These are phyloP conservation scores for Phasia obesa DNA, from an alignment of 2,888 invertebrate genomes.

Conservation along the genomic window DNA sequence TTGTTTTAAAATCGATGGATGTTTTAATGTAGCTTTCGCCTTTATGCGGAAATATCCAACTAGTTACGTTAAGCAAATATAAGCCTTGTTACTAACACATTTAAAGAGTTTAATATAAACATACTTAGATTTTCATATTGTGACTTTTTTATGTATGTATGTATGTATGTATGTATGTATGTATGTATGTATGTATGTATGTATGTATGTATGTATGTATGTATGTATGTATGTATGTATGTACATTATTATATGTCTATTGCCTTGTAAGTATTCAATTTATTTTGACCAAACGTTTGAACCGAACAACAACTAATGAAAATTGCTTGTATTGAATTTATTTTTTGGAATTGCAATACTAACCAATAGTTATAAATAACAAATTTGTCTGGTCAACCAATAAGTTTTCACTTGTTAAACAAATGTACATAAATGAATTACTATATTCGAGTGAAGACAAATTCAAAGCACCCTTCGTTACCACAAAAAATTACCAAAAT, in stretches of 20 bases:
- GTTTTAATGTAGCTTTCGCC: too few relatives aligned
- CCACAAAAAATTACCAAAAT: too few relatives aligned
- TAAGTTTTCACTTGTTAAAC: constrained; percentile 19
- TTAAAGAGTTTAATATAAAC: too few relatives aligned
- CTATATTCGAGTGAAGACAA: background rate
- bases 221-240: too few relatives aligned
- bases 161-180: too few relatives aligned
- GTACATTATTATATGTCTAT: background rate
- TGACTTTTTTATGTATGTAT: too few relatives aligned
- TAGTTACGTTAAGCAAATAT: too few relatives aligned
- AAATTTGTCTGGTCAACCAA: constrained; percentile 30
- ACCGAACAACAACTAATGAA: background rate
- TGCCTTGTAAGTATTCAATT: constrained; percentile 9
- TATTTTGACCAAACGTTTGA: background rate
- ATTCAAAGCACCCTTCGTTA: background rate
- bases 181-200: too few relatives aligned
- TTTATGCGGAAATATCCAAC: too few relatives aligned
- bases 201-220: too few relatives aligned
- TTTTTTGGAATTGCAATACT: background rate
- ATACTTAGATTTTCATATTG: background rate
- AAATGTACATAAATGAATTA: background rate
- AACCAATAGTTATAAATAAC: constrained; percentile 47
- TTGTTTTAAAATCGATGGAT: too few relatives aligned
- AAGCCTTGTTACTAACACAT: too few relatives aligned
- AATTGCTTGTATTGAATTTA: constrained; percentile 40